Evolutionary conservation across 2,888 invertebrate species (phyloP).

Genomic region (Leuctra nigra): DNA sequence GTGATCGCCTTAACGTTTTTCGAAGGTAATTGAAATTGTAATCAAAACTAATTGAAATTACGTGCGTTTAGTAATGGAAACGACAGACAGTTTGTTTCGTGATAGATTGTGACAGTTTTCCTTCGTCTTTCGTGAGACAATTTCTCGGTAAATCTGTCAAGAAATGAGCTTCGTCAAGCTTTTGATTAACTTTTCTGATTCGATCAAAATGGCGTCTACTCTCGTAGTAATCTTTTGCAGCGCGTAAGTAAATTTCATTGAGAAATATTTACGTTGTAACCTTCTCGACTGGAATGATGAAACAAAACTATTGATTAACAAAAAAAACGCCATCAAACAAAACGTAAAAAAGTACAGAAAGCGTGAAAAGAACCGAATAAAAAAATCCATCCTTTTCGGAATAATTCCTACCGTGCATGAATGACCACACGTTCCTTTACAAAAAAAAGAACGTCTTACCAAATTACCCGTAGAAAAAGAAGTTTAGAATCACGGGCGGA

Average conservation of each 20-base stretch:
- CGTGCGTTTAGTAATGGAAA: too few species aligned
- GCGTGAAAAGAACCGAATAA: constrained; percentile 8
- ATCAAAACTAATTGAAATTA: too few species aligned
- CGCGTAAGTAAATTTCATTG: constrained; percentile 13
- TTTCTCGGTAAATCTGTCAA: too few species aligned
- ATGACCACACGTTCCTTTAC: constrained; percentile 22
- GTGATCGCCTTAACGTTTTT: too few species aligned
- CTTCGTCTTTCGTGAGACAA: too few species aligned
- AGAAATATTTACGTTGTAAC: constrained; percentile 10
- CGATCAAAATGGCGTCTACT: too few species aligned
- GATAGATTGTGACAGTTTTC: too few species aligned
- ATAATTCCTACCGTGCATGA: constrained; percentile 23
- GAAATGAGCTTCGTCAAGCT: too few species aligned
- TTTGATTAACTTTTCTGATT: too few species aligned
- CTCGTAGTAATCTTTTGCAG: too few species aligned
- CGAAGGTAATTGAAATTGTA: too few species aligned
- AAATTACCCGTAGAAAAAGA: constrained; percentile 12
- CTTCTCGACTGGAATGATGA: background rate
- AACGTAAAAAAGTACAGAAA: constrained; percentile 13
- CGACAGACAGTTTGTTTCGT: too few species aligned
- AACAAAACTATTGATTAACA: constrained; percentile 18
- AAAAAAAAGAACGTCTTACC: constrained; percentile 19
- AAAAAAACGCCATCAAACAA: background rate
- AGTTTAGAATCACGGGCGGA: constrained; percentile 14
- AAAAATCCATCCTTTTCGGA: constrained; percentile 12